These are phyloP conservation scores for Neelides sp. DNA, from an alignment of 1,140 invertebrate species.

Conservation along the genomic window DNA sequence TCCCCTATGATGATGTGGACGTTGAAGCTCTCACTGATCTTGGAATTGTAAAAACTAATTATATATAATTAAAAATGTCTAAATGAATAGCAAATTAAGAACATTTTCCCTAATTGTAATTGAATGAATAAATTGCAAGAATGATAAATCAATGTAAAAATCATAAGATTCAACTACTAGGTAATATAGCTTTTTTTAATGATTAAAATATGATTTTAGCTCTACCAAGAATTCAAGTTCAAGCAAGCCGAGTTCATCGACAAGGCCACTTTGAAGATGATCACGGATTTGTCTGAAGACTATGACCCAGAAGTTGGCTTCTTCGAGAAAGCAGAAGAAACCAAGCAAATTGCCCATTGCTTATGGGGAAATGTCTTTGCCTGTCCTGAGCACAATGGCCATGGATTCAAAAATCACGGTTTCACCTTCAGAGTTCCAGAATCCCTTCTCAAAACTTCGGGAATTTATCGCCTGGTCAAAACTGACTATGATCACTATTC, in stretches of 20 bases:
- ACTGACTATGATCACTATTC: too few species aligned
- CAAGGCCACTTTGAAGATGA: slow-evolving; percentile 11
- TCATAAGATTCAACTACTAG: background rate
- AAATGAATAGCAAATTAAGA: background rate
- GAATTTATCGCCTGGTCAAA: too few species aligned
- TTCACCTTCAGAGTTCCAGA: too few species aligned
- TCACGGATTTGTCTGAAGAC: slow-evolving; percentile 18
- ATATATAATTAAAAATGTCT: background rate
- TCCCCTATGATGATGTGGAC: background rate
- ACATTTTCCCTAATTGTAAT: slow-evolving; percentile 6
- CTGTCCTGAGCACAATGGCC: too few species aligned
- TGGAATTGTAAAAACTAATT: background rate
- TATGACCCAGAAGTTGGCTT: slow-evolving; percentile 27
- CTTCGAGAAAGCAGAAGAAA: slow-evolving; percentile 13
- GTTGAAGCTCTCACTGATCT: background rate
- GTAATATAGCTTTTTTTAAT: background rate
- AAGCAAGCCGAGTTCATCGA: slow-evolving; percentile 17
- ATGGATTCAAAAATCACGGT: too few species aligned
- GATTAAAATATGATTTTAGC: background rate
- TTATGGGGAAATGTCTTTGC: too few species aligned
- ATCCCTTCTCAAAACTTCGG: too few species aligned
- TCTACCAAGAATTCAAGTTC: slow-evolving; percentile 23
- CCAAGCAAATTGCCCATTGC: too few species aligned
- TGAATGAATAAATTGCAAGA: slow-evolving; percentile 12
- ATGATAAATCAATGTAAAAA: slow-evolving; percentile 4